Percentiles rank a stretch among this genome's conserved stretches.
phyloP scores from a whole-genome alignment of 2,888 invertebrate species.

The Scaptomyza tumidula region DNA sequence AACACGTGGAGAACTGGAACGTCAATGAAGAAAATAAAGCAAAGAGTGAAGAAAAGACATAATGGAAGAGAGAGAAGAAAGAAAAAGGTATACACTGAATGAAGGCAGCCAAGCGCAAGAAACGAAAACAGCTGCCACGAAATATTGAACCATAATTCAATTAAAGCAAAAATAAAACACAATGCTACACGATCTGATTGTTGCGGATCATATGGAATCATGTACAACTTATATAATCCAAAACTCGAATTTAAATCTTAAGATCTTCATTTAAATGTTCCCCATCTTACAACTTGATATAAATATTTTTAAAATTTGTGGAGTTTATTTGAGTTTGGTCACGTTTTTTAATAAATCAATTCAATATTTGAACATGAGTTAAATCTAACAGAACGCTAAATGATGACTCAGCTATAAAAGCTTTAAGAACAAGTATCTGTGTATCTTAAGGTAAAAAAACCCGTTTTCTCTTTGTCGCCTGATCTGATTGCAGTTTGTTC shows the following conservation, averaged over 20 bases:
- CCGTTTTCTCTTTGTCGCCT: constrained; percentile 47
- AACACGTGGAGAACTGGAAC: constrained; percentile 55
- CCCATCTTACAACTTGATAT: too few species aligned
- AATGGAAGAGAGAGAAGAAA: constrained; percentile 1
- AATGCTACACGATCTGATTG: constrained; percentile 1
- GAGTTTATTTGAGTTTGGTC: background rate
- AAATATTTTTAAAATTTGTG: too few species aligned
- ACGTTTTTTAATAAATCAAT: constrained; percentile 34
- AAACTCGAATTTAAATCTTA: background rate
- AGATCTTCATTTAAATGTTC: too few species aligned
- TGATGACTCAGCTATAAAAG: constrained; percentile 41
- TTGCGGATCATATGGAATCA: background rate
- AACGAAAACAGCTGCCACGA: constrained; percentile 60
- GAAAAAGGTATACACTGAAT: constrained; percentile 12
- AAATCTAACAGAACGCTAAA: constrained; percentile 13
- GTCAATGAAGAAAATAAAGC: constrained; percentile 18
- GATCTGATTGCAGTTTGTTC: constrained; percentile 55
- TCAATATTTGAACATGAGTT: constrained; percentile 12
- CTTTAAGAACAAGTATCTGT: constrained; percentile 32
- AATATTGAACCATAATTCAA: constrained; percentile 55
- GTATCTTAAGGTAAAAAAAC: constrained; percentile 27
- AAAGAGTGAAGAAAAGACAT: constrained; percentile 8
- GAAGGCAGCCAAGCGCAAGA: constrained; percentile 62
- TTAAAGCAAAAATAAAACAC: constrained; percentile 6
- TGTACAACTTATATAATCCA: background rate